Base-by-base conservation (phyloP, 2,888 invertebrate genomes). In the Orthosia cruda region DNA sequence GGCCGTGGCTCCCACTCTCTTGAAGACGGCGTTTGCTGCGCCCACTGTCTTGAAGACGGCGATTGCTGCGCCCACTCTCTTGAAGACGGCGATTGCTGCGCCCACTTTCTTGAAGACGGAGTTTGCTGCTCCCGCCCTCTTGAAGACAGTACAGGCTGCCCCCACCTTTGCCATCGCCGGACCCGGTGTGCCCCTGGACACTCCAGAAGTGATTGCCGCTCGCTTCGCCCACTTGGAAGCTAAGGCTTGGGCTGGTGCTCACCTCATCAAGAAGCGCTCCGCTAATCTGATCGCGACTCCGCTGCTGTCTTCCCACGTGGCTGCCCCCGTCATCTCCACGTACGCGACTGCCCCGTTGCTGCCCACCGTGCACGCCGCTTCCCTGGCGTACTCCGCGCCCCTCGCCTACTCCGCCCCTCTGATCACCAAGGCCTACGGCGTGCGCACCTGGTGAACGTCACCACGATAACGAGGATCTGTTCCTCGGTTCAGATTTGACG, bases 211-310 rank as follows among this genome's bases (percentile, higher is more conserved):
- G 20, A 84, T 93, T 68, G 95, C 96, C 64, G 96, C 96, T 49
- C 95, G 94, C 68, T 92, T 94, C 63, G 95, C 94, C 23, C 96
- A 95, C 88, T 93, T 94, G 57, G 92, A 95, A 84, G 94, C 96
- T 62, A 95, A 96, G 80, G 94, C 94, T 71, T 82, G 93, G 12
- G 91, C 93, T 77, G 94, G 92, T 40, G 90, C 90, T 16, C 96
- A 96, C 85, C 83, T 92, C 72, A 94, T 97, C 87, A 89, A 92
- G 80, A 97, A 97, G 88, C 95, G 97, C 18, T 96, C 96, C 2
- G 94, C 90, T 50, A 71, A 88, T 23, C 72, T 92, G 45, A 45
- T 88, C 32, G 92, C 92, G 11, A 32, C 81, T 1, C 81, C 81
- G 0, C 57, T 81, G 65, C 54, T 83, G 67, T 80, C 80, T n/a